Evolutionary conservation across 2,797 vertebrate genomes (phyloP), one percentile per base, ranked within the genome.

Genomic region (Alectoris magna): DNA sequence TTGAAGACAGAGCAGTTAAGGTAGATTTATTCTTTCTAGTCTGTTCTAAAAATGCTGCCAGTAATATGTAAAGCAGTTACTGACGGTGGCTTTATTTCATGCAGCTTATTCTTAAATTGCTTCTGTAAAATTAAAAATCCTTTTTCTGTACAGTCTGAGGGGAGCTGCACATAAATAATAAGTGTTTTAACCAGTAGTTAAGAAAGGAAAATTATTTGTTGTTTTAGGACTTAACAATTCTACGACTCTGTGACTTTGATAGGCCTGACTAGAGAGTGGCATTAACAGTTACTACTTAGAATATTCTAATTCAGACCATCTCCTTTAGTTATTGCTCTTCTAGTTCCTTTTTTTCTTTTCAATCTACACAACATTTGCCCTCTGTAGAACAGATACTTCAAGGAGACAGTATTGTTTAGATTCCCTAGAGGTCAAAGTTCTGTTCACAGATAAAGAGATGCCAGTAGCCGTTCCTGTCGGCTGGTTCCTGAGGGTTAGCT

Each of bases 1-100:
- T 98, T 97, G 98, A 99, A 96, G 99, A 99, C 94, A 98, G 98
- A 76, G 97, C 97, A 48, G 97, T 99, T 68, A 98, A 98, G 98
- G 99, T 99, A 98, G 96, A 78, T 51, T 64, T 87, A 75, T 79
- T 94, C 55, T 90, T 82, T 86, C 11, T 41, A 72, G 12, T 76
- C 27, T 78, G 9, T 67, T 83, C 76, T 91, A 69, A 66, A 81
- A 51, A 58, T 62, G 16, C 36, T 74, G 27, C 44, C 11, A 39
- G 8, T 62, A 64, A 51, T 73, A 58, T 34, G 14, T 73, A 80
- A 81, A 94, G 29, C n/a, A 80, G 5, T 67, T 88, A 72, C 46
- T 8, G 56, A 26, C 9, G 64, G 15, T 53, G 56, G 26, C 19
- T 93, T 80, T 82, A 66, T 88, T 90, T 95, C 43, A 48, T 68